A percentile compares a stretch with the other conserved stretches of the same genome.
Evolutionary conservation across 2,113 vertebrate genomes (phyloP).

Genomic region (Butorides virescens): DNA sequence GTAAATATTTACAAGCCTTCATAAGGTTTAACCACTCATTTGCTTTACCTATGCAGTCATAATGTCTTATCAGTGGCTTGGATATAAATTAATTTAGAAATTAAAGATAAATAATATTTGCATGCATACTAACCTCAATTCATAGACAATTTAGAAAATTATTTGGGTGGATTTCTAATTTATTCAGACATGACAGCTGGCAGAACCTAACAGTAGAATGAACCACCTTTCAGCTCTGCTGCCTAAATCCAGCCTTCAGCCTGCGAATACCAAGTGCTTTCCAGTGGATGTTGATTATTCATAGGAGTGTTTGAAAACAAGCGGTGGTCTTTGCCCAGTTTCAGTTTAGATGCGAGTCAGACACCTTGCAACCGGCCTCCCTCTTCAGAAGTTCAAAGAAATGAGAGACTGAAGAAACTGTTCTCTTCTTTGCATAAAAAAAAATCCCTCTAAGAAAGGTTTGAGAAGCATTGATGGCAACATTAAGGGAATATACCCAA

Average conservation of each 20-base stretch:
- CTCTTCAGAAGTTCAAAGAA: not conserved
- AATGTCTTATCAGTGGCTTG: not conserved
- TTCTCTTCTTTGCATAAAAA: not conserved
- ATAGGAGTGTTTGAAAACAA: not conserved
- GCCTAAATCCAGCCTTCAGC: conserved; percentile 11
- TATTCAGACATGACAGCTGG: not conserved
- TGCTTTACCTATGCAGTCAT: not conserved
- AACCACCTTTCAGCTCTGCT: conserved; percentile 24
- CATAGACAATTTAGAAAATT: not conserved
- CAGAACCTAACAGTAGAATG: not conserved
- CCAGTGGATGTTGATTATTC: not conserved
- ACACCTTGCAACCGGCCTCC: not conserved
- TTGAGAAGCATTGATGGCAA: not conserved
- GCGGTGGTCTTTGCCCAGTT: not conserved
- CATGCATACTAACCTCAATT: not conserved
- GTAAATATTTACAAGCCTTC: not conserved
- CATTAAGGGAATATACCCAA: not conserved
- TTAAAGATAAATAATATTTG: not conserved
- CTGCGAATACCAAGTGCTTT: not conserved
- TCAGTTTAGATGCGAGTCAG: not conserved
- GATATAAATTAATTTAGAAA: not conserved
- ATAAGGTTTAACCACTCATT: not conserved
- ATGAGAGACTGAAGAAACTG: not conserved
- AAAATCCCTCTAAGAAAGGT: not conserved
- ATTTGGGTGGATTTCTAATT: not conserved